Evolutionary conservation across 2,888 invertebrate species (phyloP).

Genomic region (Tetramorium bicarinatum): DNA sequence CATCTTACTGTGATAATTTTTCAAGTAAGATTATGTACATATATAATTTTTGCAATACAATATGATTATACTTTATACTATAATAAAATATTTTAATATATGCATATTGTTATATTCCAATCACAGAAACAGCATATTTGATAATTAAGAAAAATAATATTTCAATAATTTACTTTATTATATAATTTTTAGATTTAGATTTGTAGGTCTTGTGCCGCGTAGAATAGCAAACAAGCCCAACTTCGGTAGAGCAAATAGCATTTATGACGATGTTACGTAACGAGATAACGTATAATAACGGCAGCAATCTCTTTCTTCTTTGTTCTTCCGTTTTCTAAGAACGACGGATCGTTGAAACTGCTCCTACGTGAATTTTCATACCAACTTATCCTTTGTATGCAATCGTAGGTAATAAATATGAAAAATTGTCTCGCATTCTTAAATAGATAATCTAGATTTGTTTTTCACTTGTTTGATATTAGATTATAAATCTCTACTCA

Average conservation of each 20-base stretch:
- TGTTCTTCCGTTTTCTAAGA: constrained; percentile 12
- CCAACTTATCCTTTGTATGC: neutral
- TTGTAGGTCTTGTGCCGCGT: neutral
- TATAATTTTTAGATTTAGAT: constrained; percentile 12
- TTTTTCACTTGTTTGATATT: no score
- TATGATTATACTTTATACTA: constrained; percentile 47
- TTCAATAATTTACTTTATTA: neutral
- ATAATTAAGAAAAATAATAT: neutral
- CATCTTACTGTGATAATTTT: constrained; percentile 4
- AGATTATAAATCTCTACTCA: neutral
- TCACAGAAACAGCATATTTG: neutral
- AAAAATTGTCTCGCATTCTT: neutral
- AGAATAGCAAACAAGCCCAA: neutral
- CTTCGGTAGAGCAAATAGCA: constrained; percentile 9
- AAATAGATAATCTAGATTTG: neutral
- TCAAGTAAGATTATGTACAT: neutral
- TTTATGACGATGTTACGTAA: constrained; percentile 32
- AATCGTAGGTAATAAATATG: neutral
- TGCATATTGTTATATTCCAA: neutral
- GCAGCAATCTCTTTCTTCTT: constrained; percentile 12
- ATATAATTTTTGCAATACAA: constrained; percentile 14
- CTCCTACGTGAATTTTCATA: neutral
- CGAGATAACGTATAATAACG: constrained; percentile 38
- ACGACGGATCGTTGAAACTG: neutral
- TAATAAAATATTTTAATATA: neutral